Conservation (phyloP, 2,797 vertebrate genomes). For the Octomys mimax region DNA sequence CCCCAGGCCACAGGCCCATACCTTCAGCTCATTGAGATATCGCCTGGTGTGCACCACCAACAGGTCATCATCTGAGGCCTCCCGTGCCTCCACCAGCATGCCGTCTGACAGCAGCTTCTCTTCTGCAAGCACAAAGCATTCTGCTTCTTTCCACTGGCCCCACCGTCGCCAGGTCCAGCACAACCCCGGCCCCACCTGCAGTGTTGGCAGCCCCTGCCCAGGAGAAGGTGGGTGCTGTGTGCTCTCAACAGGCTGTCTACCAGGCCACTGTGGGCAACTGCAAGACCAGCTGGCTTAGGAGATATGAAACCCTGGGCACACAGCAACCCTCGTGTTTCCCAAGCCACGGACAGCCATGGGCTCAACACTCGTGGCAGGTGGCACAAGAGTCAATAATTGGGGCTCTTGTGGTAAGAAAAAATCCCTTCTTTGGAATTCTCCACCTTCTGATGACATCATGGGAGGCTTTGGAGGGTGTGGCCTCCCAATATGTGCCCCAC, state of each 20-base stretch:
- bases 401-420: background rate
- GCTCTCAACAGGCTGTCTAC: background rate
- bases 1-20: constrained; percentile 72
- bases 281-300: background rate
- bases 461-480: background rate
- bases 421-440: background rate
- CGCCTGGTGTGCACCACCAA: constrained; percentile 95
- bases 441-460: background rate
- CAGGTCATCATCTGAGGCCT: constrained; percentile 96
- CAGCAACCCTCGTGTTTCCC: background rate
- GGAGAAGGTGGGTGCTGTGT: background rate
- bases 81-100: constrained; percentile 93
- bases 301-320: accelerated
- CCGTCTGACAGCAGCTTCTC: constrained; percentile 94
- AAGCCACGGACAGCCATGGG: background rate
- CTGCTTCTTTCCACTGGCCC: background rate
- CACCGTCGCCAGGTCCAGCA: background rate
- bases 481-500: background rate
- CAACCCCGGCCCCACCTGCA: background rate
- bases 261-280: background rate
- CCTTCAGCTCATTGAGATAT: constrained; percentile 97
- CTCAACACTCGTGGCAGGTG: background rate
- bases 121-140: constrained; percentile 90
- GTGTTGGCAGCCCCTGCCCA: background rate
- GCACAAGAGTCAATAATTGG: accelerated